phyloP scores from a whole-genome alignment of 2,797 vertebrate genomes.

The Rhinoraja longicauda region DNA sequence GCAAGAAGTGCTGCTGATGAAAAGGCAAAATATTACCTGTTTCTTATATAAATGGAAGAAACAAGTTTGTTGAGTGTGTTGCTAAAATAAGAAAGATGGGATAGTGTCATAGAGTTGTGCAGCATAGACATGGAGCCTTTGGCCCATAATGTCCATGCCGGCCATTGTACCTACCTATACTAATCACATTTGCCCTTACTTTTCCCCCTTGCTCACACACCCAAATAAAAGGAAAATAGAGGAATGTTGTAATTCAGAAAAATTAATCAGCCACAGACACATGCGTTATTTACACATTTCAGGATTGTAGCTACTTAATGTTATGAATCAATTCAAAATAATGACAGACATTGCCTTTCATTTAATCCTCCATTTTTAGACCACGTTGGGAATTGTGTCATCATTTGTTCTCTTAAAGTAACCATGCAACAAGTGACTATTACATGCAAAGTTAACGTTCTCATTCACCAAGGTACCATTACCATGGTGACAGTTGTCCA shows the following conservation, averaged over 20 bases:
- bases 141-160: too few species aligned
- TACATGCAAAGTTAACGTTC: neutral
- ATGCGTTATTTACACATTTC: neutral
- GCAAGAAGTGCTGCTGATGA: neutral
- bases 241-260: neutral
- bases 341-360: neutral
- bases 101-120: too few species aligned
- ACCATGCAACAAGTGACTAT: neutral
- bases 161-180: too few species aligned
- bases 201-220: neutral
- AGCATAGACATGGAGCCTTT: too few species aligned
- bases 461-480: neutral
- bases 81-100: neutral
- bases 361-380: neutral
- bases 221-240: neutral
- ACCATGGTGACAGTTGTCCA: neutral
- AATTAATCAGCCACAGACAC: neutral
- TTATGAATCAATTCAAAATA: neutral
- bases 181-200: too few species aligned
- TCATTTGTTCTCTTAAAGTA: neutral
- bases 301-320: neutral
- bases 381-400: neutral
- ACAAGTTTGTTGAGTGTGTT: neutral
- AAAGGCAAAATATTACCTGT: neutral
- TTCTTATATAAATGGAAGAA: neutral